Conservation (phyloP, 2,113 vertebrate genomes). For the Haemorhous mexicanus region DNA sequence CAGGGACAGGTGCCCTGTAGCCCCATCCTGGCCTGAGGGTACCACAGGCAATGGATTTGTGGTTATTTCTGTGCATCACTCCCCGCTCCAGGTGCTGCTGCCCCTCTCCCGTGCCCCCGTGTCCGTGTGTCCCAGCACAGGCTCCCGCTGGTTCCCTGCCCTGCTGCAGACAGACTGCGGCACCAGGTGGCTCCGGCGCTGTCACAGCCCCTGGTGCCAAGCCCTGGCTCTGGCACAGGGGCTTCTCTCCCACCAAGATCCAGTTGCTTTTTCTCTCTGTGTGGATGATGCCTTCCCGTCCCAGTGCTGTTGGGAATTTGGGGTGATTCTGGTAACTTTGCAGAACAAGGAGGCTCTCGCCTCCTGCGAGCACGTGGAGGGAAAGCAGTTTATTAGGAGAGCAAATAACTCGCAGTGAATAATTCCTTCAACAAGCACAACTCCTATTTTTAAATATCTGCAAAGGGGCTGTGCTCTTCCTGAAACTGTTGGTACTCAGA, state of each 20-base stretch:
- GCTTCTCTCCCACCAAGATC: rapidly evolving
- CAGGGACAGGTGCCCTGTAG: constrained; percentile 23
- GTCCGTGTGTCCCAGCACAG: neutral
- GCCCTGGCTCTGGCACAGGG: neutral
- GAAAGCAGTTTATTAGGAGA: neutral
- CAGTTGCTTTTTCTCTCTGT: rapidly evolving
- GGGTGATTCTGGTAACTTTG: neutral
- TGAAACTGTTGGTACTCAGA: neutral
- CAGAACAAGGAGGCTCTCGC: neutral
- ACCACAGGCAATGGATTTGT: neutral
- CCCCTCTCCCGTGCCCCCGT: rapidly evolving
- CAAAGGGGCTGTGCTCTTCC: neutral
- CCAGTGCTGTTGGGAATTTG: neutral
- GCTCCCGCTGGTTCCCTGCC: neutral
- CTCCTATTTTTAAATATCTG: neutral
- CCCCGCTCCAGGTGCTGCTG: neutral
- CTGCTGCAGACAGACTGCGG: neutral
- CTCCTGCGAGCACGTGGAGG: neutral
- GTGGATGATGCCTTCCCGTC: rapidly evolving
- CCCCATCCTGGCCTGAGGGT: neutral
- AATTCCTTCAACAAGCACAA: neutral
- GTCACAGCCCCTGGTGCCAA: rapidly evolving
- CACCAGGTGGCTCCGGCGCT: neutral
- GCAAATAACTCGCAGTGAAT: neutral
- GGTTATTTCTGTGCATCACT: neutral